Percentiles rank a stretch among this genome's conserved stretches.
Conservation (phyloP, 1,140 invertebrate species). For the Aphelinus certus region DNA sequence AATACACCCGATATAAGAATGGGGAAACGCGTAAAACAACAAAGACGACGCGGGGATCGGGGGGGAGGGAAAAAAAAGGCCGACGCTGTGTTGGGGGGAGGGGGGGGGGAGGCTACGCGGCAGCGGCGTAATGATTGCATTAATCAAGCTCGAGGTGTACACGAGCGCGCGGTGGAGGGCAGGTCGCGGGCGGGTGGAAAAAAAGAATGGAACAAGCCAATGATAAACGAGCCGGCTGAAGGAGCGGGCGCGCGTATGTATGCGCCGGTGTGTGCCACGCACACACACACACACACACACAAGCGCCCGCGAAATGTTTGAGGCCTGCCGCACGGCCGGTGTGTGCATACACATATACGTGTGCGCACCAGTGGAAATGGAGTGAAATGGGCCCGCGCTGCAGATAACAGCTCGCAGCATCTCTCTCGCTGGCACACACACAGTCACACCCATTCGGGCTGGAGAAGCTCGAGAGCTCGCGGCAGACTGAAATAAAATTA, state of each 20-base stretch:
- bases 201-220: constrained; percentile 6
- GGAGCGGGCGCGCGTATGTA: not conserved
- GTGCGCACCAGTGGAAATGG: not conserved
- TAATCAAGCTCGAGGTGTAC: constrained; percentile 31
- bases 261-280: not conserved
- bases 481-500: not conserved
- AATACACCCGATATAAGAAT: too few species aligned
- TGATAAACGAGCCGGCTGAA: constrained; percentile 21
- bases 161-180: not conserved
- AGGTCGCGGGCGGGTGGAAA: not conserved
- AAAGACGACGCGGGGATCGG: not conserved
- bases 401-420: constrained; percentile 12
- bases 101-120: not conserved
- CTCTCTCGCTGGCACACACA: not conserved
- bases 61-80: not conserved
- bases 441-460: too few species aligned
- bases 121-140: constrained; percentile 32
- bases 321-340: not conserved
- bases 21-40: not conserved
- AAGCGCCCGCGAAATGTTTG: not conserved
- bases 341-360: not conserved
- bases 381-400: constrained; percentile 2
- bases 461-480: too few species aligned
- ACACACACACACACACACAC: too few species aligned
- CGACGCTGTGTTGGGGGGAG: constrained; percentile 8